Conservation (phyloP, 2,797 vertebrate species). For the Coccyzus lansbergi region DNA sequence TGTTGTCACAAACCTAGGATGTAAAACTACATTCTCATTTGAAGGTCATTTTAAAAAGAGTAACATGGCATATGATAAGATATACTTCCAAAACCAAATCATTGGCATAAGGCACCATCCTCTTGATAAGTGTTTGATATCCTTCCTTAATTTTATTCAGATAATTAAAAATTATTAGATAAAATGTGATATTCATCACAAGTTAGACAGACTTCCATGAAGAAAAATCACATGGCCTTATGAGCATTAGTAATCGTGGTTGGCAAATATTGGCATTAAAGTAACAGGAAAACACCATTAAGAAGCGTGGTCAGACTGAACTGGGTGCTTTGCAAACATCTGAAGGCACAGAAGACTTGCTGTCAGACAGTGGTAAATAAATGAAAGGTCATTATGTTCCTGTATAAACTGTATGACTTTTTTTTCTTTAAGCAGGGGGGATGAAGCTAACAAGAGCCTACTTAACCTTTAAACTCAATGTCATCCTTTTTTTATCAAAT, state of each 20-base stretch:
- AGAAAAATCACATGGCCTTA: neutral
- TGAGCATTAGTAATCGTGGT: neutral
- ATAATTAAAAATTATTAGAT: neutral
- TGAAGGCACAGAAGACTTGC: conserved; percentile 9
- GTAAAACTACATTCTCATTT: neutral
- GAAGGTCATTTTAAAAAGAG: neutral
- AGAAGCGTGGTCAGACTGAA: conserved; percentile 16
- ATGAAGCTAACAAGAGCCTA: neutral
- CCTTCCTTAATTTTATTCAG: neutral
- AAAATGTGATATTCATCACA: neutral
- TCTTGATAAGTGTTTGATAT: neutral
- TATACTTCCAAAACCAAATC: neutral
- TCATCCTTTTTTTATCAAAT: neutral
- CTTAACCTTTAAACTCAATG: conserved; percentile 1
- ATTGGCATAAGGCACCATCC: neutral
- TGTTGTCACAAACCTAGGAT: neutral
- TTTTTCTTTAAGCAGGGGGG: neutral
- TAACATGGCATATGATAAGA: fast-evolving
- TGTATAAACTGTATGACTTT: neutral
- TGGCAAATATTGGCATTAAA: conserved; percentile 24
- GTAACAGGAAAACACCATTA: neutral
- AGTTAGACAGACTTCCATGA: neutral
- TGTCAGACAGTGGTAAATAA: conserved; percentile 35
- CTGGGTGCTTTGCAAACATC: neutral
- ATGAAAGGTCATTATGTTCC: conserved; percentile 24